phyloP scores from a whole-genome alignment of 2,888 invertebrate species.

The Philhelius pedissequus region DNA sequence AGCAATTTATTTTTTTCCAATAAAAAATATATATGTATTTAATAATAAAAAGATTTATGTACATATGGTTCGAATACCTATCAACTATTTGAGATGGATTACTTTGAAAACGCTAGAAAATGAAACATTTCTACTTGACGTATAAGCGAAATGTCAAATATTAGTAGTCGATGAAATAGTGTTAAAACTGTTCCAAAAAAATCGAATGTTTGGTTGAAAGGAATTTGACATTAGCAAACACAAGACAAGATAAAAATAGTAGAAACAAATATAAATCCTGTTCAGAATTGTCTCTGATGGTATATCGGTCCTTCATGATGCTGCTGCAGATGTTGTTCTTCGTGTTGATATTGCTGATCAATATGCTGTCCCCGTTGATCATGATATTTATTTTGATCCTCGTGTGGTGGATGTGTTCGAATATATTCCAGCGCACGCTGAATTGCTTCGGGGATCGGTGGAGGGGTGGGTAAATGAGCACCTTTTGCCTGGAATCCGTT shows the following conservation, averaged over 20 bases:
- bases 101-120: too few species aligned
- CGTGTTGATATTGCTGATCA: neutral
- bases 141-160: too few species aligned
- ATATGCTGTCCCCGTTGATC: neutral
- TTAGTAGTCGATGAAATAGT: too few species aligned
- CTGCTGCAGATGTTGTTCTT: neutral
- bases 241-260: too few species aligned
- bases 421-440: conserved; percentile 80
- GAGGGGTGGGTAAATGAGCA: conserved; percentile 79
- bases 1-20: too few species aligned
- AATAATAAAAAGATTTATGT: too few species aligned
- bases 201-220: too few species aligned
- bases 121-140: too few species aligned
- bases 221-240: neutral
- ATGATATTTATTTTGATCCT: neutral
- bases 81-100: too few species aligned
- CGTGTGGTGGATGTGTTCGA: conserved; percentile 75
- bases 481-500: conserved; percentile 81
- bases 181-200: too few species aligned
- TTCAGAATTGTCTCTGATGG: neutral
- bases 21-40: too few species aligned
- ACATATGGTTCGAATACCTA: too few species aligned
- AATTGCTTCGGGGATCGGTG: conserved; percentile 80
- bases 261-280: neutral
- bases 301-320: neutral